phyloP scores from a whole-genome alignment of 2,113 vertebrate genomes.

The Numenius arquata region DNA sequence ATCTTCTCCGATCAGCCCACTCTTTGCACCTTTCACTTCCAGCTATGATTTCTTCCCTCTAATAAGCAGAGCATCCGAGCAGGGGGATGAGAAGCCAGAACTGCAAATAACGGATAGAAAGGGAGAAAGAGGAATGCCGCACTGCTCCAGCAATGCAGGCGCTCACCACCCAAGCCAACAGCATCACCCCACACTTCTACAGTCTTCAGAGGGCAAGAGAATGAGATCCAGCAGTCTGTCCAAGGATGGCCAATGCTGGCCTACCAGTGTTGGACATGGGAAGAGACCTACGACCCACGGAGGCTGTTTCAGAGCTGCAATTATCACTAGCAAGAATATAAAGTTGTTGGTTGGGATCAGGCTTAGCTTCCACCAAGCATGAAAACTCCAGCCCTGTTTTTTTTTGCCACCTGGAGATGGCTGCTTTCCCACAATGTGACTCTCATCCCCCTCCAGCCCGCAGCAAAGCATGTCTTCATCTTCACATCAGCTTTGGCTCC shows the following conservation, averaged over 20 bases:
- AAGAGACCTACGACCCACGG: fast-evolving
- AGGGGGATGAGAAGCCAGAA: neutral
- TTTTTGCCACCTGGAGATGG: neutral
- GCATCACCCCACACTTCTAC: neutral
- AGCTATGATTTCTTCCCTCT: neutral
- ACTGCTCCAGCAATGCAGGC: fast-evolving
- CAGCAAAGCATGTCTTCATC: neutral
- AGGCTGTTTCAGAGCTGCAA: fast-evolving
- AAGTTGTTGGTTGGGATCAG: neutral
- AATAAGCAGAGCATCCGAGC: fast-evolving
- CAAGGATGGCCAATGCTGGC: neutral
- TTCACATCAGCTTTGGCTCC: neutral
- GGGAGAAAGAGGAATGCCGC: too few relatives aligned
- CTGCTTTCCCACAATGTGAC: fast-evolving
- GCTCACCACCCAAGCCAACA: neutral
- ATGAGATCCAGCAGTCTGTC: neutral
- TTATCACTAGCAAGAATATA: neutral
- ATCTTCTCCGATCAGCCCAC: neutral
- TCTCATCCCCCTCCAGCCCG: neutral
- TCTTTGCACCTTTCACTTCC: neutral
- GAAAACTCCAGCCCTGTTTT: neutral
- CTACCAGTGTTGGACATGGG: fast-evolving
- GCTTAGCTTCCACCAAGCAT: neutral
- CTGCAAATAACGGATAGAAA: fast-evolving
- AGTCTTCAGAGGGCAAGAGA: neutral